Evolutionary conservation across 2,797 vertebrate species (phyloP).

Genomic region (Rachycentron canadum): DNA sequence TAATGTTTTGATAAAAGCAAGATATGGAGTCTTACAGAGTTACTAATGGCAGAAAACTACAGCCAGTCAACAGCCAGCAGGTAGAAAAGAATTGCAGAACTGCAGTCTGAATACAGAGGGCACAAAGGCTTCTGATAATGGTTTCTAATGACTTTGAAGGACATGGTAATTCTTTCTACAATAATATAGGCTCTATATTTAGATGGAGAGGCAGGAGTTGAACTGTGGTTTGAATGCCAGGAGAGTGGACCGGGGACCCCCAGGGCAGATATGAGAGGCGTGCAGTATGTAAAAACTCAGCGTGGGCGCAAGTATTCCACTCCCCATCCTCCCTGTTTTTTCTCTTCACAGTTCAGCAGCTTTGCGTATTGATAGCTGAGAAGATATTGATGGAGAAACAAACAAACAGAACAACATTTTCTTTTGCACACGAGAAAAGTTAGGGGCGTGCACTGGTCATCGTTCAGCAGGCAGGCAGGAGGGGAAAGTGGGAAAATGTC

Average conservation of each 20-base stretch:
- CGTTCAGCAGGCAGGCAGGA: constrained; percentile 34
- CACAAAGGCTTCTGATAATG: constrained; percentile 56
- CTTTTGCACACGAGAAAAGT: constrained; percentile 39
- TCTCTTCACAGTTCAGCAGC: constrained; percentile 42
- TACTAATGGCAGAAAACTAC: constrained; percentile 5
- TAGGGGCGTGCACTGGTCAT: constrained; percentile 34
- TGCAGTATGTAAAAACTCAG: constrained; percentile 61
- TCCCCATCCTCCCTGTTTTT: constrained; percentile 49
- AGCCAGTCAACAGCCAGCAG: neutral
- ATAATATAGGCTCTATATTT: constrained; percentile 70
- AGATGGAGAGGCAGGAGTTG: constrained; percentile 67
- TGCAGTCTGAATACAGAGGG: constrained; percentile 15
- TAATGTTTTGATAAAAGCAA: constrained; percentile 18
- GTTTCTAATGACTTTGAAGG: constrained; percentile 75
- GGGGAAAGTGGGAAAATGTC: constrained; percentile 69
- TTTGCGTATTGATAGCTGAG: constrained; percentile 51
- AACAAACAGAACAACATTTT: constrained; percentile 21
- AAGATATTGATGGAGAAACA: constrained; percentile 11
- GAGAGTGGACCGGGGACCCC: constrained; percentile 62
- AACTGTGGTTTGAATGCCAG: constrained; percentile 59
- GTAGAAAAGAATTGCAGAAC: constrained; percentile 32
- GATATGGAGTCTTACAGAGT: constrained; percentile 9
- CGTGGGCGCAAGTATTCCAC: constrained; percentile 58
- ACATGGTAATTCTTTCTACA: constrained; percentile 69
- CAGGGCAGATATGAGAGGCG: constrained; percentile 72